A percentile compares a stretch with the other conserved stretches of the same genome.
Conservation (phyloP, 2,797 vertebrate genomes). For the Bufotes viridis region DNA sequence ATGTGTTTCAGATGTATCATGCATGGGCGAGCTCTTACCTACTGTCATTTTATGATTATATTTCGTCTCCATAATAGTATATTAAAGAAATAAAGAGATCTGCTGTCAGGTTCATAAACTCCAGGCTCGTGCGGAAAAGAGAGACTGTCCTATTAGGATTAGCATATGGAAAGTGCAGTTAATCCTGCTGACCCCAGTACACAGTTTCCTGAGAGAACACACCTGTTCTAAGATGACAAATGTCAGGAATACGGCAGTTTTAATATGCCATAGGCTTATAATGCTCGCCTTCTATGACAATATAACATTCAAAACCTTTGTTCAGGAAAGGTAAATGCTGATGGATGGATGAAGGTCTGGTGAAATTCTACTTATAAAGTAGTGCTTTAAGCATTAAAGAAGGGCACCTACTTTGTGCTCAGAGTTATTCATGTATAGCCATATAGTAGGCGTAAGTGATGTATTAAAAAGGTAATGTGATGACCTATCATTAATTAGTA, state of each 20-base stretch:
- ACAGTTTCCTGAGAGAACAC: conserved; percentile 53
- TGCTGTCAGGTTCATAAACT: conserved; percentile 24
- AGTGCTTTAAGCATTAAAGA: neutral
- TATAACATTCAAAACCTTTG: conserved; percentile 12
- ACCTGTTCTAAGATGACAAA: conserved; percentile 56
- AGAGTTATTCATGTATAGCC: neutral
- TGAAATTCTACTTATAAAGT: neutral
- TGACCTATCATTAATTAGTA: neutral
- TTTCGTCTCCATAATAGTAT: neutral
- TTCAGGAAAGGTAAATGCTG: conserved; percentile 26
- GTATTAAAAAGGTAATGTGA: neutral
- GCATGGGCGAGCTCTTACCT: neutral
- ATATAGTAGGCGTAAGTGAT: neutral
- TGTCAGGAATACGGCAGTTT: conserved; percentile 56
- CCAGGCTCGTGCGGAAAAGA: conserved; percentile 43
- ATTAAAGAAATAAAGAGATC: conserved; percentile 18
- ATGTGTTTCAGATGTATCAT: neutral
- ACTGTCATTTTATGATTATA: neutral
- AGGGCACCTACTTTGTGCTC: neutral
- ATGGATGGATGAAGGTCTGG: neutral
- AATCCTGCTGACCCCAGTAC: conserved; percentile 59
- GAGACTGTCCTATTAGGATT: conserved; percentile 53
- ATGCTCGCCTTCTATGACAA: conserved; percentile 34
- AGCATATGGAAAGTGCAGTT: conserved; percentile 62
- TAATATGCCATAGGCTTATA: conserved; percentile 32